Evolutionary conservation across 1,140 invertebrate species (phyloP), one percentile per base, ranked within the genome.

Genomic region (Heliconius eleuchia): DNA sequence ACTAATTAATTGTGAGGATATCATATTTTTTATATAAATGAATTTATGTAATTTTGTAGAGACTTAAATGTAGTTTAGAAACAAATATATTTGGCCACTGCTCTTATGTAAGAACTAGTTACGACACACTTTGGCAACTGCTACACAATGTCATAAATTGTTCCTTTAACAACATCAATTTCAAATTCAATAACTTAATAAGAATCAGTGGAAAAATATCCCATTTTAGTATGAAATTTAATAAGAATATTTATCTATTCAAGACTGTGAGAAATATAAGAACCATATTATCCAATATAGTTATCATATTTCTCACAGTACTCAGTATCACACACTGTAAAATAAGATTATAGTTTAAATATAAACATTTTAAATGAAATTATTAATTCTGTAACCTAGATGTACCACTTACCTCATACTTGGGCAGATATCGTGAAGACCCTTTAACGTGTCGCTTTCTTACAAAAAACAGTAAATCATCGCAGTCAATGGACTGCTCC

Each of bases 381-480:
- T 1, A 66, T 66, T 27, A 0, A 66, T 66, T 30, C 7, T 39
- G 19, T 72, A 42, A 52, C 9, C 37, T 19, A n/a, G 19, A 71
- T 42, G 60, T 66, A 30, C 13, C 37, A 78, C 90, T 93, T 92
- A 98, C 97, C 96, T 98, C 97, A 95, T 97, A 98, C 95, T 98
- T 98, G 80, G 97, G 97, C 88, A 98, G 95, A 91, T 98, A 97
- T 83, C 97, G 96, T 71, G 97, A 97, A 73, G 97, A 97, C 57
- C 97, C 97, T 92, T 98, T 98, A 52, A 98, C 96, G 91, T 97
- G 97, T 87, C 97, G 97, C 91, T 99, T 99, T 75, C 98, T 96
- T 30, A 99, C 98, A 95, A 99, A 99, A 94, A 99, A 99, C 72
- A 99, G 93, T 85, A 99, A 96, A 92, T 99, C 99, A 95, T 99